Evolutionary conservation across 2,113 vertebrate genomes (phyloP), one percentile per base, ranked within the genome.

Genomic region (Helogale parvula): DNA sequence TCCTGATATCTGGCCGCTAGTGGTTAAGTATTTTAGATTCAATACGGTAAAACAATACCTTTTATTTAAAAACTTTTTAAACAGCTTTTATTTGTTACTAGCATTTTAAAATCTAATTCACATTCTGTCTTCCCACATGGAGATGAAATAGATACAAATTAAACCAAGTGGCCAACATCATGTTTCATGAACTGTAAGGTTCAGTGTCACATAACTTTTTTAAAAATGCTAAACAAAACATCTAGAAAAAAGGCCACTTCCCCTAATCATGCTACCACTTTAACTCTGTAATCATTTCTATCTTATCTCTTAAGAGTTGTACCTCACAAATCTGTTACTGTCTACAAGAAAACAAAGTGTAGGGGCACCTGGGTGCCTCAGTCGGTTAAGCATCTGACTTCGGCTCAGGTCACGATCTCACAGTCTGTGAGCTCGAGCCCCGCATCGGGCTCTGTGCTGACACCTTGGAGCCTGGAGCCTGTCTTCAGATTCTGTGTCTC

Each of bases 51-150:
- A 94, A 88, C 23, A 7, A 65, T 31, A 88, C 1, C 1, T 83
- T 88, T 54, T 47, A n/a, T 72, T 90, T 74, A 50, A 14, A 74
- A 66, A 50, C 33, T 4, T 4, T 33, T 76, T 69, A 27, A 85
- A 66, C 1, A 82, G 2, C 25, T 92, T 88, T 69, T 23, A 68
- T 68, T 89, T 72, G 50, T 72, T 86, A 47, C 54, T 69, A 93
- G 52, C 17, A 84, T 60, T 92, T 92, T 88, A 47, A 96, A 96
- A 50, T 79, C n/a, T 50, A 33, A 81, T 31, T 94, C 65, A 93
- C 65, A 86, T 52, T 93, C 11, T 95, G 57, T 12, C 25, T 92
- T 94, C 41, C 41, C 76, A 80, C 16, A 77, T 57, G 41, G 45
- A 88, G 6, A 66, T 63, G 29, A 95, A 90, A 80, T 45, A 84